Evolutionary conservation across 2,888 invertebrate genomes (phyloP).

Genomic region (Matsumyia berberina): DNA sequence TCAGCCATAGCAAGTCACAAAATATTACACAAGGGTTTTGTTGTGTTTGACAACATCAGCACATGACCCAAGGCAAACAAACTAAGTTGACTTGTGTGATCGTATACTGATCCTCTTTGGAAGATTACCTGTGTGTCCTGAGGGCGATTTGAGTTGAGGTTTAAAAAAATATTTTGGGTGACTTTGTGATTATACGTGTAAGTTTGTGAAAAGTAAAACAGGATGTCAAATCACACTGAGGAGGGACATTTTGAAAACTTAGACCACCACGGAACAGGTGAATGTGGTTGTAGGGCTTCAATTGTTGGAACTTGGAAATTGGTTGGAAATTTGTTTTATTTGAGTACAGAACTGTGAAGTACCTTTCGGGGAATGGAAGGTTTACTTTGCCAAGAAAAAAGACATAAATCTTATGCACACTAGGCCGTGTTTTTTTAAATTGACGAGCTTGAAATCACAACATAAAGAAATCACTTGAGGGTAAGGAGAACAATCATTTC

Average conservation of each 20-base stretch:
- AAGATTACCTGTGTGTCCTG: conserved; percentile 41
- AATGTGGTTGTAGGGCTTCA: too few species aligned
- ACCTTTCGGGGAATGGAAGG: too few species aligned
- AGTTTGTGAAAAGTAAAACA: not conserved
- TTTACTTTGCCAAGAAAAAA: too few species aligned
- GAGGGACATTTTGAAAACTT: not conserved
- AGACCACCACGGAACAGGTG: too few species aligned
- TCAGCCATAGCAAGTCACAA: conserved; percentile 60
- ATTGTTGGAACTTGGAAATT: too few species aligned
- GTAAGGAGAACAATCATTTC: too few species aligned
- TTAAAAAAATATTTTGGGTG: conserved; percentile 50
- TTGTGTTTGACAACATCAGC: conserved; percentile 69
- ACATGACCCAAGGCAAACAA: conserved; percentile 41
- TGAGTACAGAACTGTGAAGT: too few species aligned
- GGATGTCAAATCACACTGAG: not conserved
- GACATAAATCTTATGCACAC: too few species aligned
- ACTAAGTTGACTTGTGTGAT: conserved; percentile 20
- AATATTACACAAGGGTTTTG: conserved; percentile 70
- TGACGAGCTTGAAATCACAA: too few species aligned
- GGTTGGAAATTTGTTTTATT: too few species aligned
- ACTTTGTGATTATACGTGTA: conserved; percentile 50
- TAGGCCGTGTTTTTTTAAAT: too few species aligned
- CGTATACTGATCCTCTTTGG: conserved; percentile 7
- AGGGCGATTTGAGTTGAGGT: conserved; percentile 20
- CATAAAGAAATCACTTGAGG: too few species aligned